Evolutionary conservation across 2,113 vertebrate species (phyloP).

Genomic region (Hypanus sabinus): DNA sequence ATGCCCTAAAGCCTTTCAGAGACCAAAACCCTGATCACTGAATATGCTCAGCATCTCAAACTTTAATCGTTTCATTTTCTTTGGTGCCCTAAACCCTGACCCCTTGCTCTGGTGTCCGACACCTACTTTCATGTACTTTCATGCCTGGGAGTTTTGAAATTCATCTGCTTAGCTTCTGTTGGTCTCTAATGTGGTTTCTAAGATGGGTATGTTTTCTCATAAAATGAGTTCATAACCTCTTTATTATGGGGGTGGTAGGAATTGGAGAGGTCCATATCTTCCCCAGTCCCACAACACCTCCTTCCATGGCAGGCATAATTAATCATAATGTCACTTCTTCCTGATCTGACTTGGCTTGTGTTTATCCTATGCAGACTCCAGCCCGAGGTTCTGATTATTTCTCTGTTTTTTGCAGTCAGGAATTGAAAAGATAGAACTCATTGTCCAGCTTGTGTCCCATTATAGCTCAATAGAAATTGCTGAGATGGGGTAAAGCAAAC

Average conservation of each 20-base stretch:
- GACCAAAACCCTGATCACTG: not conserved
- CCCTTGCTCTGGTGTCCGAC: not conserved
- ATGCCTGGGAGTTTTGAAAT: not conserved
- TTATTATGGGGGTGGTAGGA: no score
- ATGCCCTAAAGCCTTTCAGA: not conserved
- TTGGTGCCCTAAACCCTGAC: not conserved
- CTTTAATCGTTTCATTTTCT: no score
- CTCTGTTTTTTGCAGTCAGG: not conserved
- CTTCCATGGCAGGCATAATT: no score
- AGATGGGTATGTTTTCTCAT: not conserved
- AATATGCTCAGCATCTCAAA: not conserved
- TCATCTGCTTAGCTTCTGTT: not conserved
- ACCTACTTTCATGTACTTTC: not conserved
- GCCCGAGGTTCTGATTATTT: not conserved
- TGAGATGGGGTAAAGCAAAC: not conserved
- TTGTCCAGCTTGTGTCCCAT: not conserved
- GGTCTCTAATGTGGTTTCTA: not conserved
- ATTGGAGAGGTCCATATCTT: no score
- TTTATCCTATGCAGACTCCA: no score
- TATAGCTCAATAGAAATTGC: not conserved
- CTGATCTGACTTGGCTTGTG: no score
- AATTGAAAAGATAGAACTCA: not conserved
- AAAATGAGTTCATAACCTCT: no score
- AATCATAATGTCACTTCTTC: not conserved
- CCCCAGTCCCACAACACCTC: no score